Conservation (phyloP, 2,797 vertebrate genomes). For the Macrochelys suwanniensis region DNA sequence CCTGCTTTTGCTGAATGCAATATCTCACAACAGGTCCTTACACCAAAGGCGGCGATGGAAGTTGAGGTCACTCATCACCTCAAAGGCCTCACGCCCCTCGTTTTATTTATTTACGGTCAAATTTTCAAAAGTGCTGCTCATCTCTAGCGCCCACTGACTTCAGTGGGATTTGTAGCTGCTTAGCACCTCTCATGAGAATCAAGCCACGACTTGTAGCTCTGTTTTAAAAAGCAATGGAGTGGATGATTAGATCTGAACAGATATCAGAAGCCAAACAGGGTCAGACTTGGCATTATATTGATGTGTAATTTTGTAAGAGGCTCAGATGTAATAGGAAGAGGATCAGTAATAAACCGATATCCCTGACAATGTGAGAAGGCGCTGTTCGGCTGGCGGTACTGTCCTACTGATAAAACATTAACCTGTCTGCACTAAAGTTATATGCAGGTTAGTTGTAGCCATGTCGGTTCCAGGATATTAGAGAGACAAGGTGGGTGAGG, state of each 20-base stretch:
- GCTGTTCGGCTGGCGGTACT: not conserved
- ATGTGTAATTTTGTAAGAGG: not conserved
- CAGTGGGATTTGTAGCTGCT: not conserved
- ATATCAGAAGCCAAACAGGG: not conserved
- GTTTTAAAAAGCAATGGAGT: not conserved
- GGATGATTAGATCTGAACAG: not conserved
- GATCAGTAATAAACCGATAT: not conserved
- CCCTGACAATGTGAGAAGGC: not conserved
- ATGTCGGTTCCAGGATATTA: not conserved
- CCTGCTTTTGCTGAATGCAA: not conserved
- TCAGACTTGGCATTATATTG: not conserved
- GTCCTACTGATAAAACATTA: not conserved
- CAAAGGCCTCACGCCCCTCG: not conserved
- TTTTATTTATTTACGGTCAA: not conserved
- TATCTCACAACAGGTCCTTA: rapidly evolving
- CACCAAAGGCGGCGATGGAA: not conserved
- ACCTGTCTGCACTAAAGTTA: not conserved
- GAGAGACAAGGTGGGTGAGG: not conserved
- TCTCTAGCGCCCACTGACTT: not conserved
- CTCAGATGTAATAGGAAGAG: not conserved
- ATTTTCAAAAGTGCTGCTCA: not conserved
- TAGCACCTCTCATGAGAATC: not conserved
- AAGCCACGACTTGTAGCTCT: not conserved
- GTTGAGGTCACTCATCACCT: not conserved
- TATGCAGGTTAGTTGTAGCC: not conserved